Evolutionary conservation across 2,888 invertebrate genomes (phyloP).

Genomic region (Agonum fuliginosum): DNA sequence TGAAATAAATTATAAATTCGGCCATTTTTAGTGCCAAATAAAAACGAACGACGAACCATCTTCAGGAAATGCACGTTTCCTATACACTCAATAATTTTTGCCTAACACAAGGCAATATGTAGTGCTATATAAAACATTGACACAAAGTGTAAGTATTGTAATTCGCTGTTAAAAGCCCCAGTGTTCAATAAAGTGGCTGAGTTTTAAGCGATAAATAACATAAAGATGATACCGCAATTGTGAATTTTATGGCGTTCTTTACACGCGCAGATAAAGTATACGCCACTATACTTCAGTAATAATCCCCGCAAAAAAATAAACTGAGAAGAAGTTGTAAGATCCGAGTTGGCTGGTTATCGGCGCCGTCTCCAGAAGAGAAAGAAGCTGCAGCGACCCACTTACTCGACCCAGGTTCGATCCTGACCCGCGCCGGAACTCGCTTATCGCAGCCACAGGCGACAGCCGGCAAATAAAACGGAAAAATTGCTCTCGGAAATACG

Average conservation of each 20-base stretch:
- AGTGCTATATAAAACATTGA: conserved; percentile 15
- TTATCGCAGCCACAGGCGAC: conserved; percentile 58
- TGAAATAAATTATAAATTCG: too few species aligned
- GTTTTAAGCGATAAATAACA: conserved; percentile 46
- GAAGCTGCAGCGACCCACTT: conserved; percentile 21
- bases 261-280: conserved; percentile 49
- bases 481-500: conserved; percentile 53
- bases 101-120: background rate
- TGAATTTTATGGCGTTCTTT: conserved; percentile 51
- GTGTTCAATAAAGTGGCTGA: conserved; percentile 34
- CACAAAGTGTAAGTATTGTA: conserved; percentile 30
- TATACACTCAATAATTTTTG: background rate
- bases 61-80: too few species aligned
- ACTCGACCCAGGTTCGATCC: conserved; percentile 46
- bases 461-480: conserved; percentile 58
- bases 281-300: conserved; percentile 51
- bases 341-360: conserved; percentile 46
- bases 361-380: conserved; percentile 19
- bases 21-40: too few species aligned
- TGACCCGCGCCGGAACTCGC: conserved; percentile 35
- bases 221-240: conserved; percentile 53
- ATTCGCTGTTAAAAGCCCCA: background rate
- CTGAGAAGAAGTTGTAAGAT: conserved; percentile 19
- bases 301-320: conserved; percentile 46
- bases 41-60: too few species aligned